These are phyloP conservation scores for Hydrophis major DNA, from an alignment of 2,797 vertebrate genomes.

Conservation along the genomic window DNA sequence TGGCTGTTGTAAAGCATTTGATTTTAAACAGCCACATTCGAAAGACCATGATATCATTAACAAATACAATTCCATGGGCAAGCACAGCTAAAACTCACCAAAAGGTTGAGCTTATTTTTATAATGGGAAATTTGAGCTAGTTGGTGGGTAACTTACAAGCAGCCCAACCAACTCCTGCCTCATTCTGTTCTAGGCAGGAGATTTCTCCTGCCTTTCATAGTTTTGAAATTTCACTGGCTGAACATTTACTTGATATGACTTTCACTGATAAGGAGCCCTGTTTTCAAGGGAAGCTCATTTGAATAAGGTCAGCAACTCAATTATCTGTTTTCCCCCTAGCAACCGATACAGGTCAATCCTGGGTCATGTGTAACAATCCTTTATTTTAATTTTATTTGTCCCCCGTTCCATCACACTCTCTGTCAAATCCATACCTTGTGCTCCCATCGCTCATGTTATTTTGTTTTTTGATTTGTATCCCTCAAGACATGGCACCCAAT, in stretches of 20 bases:
- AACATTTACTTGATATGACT: neutral
- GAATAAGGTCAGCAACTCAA: neutral
- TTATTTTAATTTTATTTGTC: neutral
- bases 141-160: neutral
- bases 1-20: neutral
- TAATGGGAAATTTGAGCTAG: neutral
- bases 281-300: neutral
- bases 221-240: neutral
- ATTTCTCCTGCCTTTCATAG: neutral
- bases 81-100: neutral
- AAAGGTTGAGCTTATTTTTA: neutral
- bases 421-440: neutral
- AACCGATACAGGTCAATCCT: neutral
- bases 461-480: neutral
- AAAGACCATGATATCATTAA: neutral
- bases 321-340: neutral
- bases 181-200: neutral
- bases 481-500: neutral
- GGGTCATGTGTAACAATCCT: neutral
- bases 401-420: neutral
- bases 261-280: neutral
- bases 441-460: neutral
- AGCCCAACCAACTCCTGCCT: neutral
- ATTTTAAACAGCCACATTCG: neutral
- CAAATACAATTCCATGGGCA: neutral